Percentiles rank a stretch among this genome's conserved stretches.
These are phyloP conservation scores for Choristoneura fumiferana DNA, from an alignment of 1,140 invertebrate species.

Conservation along the genomic window DNA sequence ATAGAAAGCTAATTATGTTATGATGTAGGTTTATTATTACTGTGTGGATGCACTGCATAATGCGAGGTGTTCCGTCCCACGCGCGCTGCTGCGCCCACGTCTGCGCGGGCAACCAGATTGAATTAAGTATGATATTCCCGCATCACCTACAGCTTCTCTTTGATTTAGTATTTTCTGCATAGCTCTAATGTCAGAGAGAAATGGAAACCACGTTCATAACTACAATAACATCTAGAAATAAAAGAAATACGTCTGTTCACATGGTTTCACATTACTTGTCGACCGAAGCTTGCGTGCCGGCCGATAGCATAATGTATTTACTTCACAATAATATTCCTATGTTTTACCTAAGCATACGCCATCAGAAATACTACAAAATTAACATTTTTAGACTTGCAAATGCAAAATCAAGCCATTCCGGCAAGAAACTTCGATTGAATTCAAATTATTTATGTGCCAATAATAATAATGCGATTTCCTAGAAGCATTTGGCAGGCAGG, in stretches of 20 bases:
- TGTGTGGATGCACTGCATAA: constrained; percentile 14
- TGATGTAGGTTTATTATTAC: constrained; percentile 19
- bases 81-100: constrained; percentile 27
- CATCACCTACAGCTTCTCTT: not conserved
- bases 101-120: constrained; percentile 25
- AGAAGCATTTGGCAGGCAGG: constrained; percentile 33
- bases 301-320: no score
- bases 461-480: constrained; percentile 44
- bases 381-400: not conserved
- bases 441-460: constrained; percentile 30
- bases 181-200: not conserved
- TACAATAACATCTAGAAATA: no score
- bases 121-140: constrained; percentile 12
- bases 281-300: no score
- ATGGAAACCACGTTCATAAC: not conserved
- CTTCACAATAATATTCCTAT: no score
- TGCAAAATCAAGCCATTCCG: constrained; percentile 28
- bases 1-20: constrained; percentile 15
- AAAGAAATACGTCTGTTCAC: no score
- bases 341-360: no score
- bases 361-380: not conserved
- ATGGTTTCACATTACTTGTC: no score
- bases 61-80: constrained; percentile 9
- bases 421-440: constrained; percentile 25
- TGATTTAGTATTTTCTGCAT: not conserved